Base-by-base conservation (phyloP, 2,888 invertebrate genomes). In the Drosophila falleni region DNA sequence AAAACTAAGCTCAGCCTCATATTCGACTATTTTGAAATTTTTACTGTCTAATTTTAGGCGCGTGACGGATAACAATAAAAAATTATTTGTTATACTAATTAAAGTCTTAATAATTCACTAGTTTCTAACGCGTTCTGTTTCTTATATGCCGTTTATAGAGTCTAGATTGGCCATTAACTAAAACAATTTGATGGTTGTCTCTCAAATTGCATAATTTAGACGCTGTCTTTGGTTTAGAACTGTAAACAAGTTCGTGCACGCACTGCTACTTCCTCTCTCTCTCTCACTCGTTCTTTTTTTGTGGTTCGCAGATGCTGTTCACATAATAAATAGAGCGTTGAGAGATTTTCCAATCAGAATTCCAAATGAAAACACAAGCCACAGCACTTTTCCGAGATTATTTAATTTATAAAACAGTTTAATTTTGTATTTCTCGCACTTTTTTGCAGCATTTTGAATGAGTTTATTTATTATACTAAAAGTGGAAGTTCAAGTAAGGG, bases 171-270 rank as follows among this genome's bases (percentile, higher is more conserved):
- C 10, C 35, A 31, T 62, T 37, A 44, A 44, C 16, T 39, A 19
- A 31, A 19, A 35, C 16, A 33, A 35, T 62, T 64, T 63, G 23
- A 33, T 61, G 44, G 26, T 15, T 53, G 35, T 33, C 59, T 61
- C 46, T 46, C 53, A 68, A 83, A 83, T 85, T 79, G 82, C 86
- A 79, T 81, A 79, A 78, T 73, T 83, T 75, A 74, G 72, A 50
- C 51, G 55, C 49, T 71, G 42, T 51, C 62, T 74, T 55, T 53
- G 68, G 35, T 54, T 55, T 72, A 68, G 68, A 81, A 81, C 71
- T 84, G 78, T 80, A 88, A 86, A 86, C 78, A 86, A 84, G 78
- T 71, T 82, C 80, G 63, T 68, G 72, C 73, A 64, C 77, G 70
- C 79, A 69, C 62, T 70, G 65, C 23, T 47, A 29, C 29, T 15